Percentiles rank a stretch among this genome's conserved stretches.
Conservation (phyloP, 2,888 invertebrate genomes). For the Myathropa florea region DNA sequence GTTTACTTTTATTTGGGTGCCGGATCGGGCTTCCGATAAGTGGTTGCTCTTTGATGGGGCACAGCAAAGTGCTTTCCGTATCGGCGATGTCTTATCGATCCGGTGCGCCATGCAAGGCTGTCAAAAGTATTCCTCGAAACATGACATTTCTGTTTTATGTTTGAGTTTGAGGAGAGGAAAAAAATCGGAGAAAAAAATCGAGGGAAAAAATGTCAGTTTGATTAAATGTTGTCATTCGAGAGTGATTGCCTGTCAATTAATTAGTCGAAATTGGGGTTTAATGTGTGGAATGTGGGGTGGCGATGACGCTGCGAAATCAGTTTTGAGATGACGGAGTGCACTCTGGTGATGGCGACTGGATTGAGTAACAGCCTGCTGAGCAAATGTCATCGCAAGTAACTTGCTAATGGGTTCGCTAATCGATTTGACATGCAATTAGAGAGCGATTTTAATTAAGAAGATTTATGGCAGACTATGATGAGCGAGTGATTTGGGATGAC, state of each 20-base stretch:
- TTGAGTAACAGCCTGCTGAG: background rate
- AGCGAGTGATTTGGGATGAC: background rate
- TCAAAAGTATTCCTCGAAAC: background rate
- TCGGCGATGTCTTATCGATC: slow-evolving; percentile 42
- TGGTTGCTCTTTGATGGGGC: background rate
- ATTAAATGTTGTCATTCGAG: slow-evolving; percentile 31
- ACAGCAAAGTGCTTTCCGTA: slow-evolving; percentile 48
- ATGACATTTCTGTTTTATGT: background rate
- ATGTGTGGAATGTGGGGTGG: background rate
- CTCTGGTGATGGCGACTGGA: background rate
- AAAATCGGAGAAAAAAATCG: too few relatives aligned
- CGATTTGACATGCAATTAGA: background rate
- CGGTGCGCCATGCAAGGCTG: slow-evolving; percentile 24
- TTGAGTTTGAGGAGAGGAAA: background rate
- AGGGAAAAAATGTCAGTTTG: slow-evolving; percentile 19
- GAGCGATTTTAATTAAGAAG: background rate
- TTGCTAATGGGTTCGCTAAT: background rate
- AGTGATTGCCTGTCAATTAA: slow-evolving; percentile 61
- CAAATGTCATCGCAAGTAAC: background rate
- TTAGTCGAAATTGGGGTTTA: slow-evolving; percentile 16
- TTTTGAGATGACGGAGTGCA: background rate
- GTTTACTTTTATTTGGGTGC: slow-evolving; percentile 49
- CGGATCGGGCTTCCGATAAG: slow-evolving; percentile 53
- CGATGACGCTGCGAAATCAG: too few relatives aligned
- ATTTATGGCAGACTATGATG: background rate